Conservation (phyloP, 2,888 invertebrate genomes). For the Agrenia bidenticulata region DNA sequence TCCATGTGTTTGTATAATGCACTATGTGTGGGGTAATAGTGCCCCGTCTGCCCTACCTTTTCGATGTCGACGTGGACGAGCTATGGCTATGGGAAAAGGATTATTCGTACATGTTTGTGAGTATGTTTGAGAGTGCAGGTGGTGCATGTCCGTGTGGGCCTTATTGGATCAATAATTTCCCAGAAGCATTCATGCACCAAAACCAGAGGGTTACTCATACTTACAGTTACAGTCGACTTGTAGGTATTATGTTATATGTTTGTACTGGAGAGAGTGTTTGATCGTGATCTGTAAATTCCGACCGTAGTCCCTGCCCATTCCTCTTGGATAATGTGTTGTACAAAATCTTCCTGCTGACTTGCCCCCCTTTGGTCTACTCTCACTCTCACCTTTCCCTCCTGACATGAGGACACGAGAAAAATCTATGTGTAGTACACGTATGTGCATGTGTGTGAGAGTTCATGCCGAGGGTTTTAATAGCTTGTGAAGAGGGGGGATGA, state of each 20-base stretch:
- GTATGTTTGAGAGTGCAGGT: conserved; percentile 12
- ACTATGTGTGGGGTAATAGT: no score
- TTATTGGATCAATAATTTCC: conserved; percentile 38
- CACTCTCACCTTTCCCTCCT: conserved; percentile 12
- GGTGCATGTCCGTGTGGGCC: conserved; percentile 27
- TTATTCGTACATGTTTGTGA: no score
- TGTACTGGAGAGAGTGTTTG: neutral
- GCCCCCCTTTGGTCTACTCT: neutral
- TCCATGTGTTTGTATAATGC: no score
- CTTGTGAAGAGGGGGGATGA: no score
- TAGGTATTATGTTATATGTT: neutral
- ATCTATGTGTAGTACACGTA: no score
- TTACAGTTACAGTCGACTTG: no score
- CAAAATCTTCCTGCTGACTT: conserved; percentile 9
- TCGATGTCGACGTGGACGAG: no score
- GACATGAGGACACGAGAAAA: no score
- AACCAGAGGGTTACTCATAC: neutral
- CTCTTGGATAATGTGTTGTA: conserved; percentile 19
- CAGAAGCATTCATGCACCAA: conserved; percentile 12
- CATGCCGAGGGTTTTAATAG: no score
- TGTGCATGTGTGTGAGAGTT: no score
- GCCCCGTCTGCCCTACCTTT: no score
- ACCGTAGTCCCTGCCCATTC: conserved; percentile 9
- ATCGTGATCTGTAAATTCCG: conserved; percentile 18
- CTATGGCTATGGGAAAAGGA: no score